phyloP scores from a whole-genome alignment of 2,888 invertebrate species.

The Agrilus biguttatus region DNA sequence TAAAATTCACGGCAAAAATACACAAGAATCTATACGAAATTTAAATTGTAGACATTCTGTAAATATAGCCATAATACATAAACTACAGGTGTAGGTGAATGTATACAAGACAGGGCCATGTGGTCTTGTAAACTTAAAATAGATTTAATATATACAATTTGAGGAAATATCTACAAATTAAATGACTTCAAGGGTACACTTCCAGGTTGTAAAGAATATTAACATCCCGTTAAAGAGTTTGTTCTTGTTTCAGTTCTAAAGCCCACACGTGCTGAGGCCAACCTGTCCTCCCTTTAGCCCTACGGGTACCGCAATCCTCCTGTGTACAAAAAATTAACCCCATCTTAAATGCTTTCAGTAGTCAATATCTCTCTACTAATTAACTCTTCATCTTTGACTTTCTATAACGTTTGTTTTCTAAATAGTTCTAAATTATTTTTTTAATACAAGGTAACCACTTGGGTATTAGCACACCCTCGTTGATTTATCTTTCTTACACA shows the following conservation, averaged over 20 bases:
- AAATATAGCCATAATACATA: too few relatives aligned
- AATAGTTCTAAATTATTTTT: too few relatives aligned
- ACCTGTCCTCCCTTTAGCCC: conserved; percentile 62
- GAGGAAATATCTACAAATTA: conserved; percentile 28
- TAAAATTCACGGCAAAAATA: too few relatives aligned
- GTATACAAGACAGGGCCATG: conserved; percentile 30
- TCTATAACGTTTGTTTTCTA: background rate
- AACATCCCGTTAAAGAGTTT: conserved; percentile 25
- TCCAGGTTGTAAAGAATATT: conserved; percentile 21
- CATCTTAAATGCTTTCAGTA: conserved; percentile 1
- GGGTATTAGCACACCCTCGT: too few relatives aligned
- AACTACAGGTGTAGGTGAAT: conserved; percentile 25
- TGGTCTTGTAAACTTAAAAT: conserved; percentile 26
- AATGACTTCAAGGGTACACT: conserved; percentile 22
- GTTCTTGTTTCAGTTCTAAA: conserved; percentile 62
- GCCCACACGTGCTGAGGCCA: conserved; percentile 99
- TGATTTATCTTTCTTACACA: too few relatives aligned
- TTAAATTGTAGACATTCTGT: too few relatives aligned
- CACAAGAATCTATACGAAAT: too few relatives aligned
- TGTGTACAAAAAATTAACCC: conserved; percentile 21
- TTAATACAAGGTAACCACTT: too few relatives aligned
- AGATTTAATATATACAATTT: conserved; percentile 30
- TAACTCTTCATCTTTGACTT: background rate
- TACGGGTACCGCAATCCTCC: conserved; percentile 22
- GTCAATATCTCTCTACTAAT: conserved; percentile 11